Evolutionary conservation across 2,888 invertebrate species (phyloP).

Genomic region (Arrhopalites spinosus): DNA sequence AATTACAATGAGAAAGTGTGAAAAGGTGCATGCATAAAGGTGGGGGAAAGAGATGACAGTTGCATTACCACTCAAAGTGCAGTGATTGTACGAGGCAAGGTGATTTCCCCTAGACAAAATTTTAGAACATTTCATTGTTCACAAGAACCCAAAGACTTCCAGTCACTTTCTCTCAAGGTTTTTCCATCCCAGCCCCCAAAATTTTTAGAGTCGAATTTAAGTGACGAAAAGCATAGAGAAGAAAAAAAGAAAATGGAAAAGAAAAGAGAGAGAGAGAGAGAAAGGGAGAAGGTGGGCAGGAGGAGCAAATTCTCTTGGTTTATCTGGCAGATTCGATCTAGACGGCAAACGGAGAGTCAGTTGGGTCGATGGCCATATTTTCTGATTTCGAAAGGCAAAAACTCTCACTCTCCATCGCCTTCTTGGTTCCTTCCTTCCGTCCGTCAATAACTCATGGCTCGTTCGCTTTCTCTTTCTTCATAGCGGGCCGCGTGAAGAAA

Average conservation of each 20-base stretch:
- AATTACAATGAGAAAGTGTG: background rate
- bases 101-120: background rate
- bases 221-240: background rate
- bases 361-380: constrained; percentile 48
- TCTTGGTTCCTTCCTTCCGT: constrained; percentile 36
- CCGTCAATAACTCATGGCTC: constrained; percentile 36
- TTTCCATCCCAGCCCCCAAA: too few relatives aligned
- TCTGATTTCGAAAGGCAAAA: constrained; percentile 42
- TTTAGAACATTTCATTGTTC: background rate
- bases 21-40: constrained; percentile 33
- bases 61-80: constrained; percentile 18
- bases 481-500: background rate
- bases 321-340: constrained; percentile 46
- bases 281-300: background rate
- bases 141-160: too few relatives aligned
- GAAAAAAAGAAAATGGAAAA: background rate
- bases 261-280: background rate
- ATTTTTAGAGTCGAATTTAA: too few relatives aligned
- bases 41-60: constrained; percentile 14
- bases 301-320: constrained; percentile 35
- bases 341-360: constrained; percentile 30
- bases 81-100: constrained; percentile 15
- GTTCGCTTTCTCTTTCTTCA: constrained; percentile 11
- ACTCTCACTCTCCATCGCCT: constrained; percentile 26
- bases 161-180: constrained; percentile 2